Evolutionary conservation across 2,888 invertebrate species (phyloP).

Genomic region (Galeruca laticollis): DNA sequence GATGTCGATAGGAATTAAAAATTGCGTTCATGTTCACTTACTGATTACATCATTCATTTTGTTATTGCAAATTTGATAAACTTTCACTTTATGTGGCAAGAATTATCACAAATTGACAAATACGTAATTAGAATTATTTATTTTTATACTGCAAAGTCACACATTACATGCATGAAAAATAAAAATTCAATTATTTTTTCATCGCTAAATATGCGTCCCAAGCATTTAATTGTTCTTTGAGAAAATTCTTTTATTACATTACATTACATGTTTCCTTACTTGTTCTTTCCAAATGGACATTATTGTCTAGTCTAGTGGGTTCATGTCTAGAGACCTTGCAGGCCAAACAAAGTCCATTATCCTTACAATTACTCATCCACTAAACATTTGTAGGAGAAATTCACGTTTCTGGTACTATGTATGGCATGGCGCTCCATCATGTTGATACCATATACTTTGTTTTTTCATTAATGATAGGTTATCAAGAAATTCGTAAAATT

Average conservation of each 20-base stretch:
- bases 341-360: conserved; percentile 15
- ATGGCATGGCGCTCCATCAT: conserved; percentile 21
- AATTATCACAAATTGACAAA: too few relatives aligned
- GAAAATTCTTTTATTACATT: conserved; percentile 25
- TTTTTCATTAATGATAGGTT: not conserved
- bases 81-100: too few relatives aligned
- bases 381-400: conserved; percentile 7
- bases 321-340: too few relatives aligned
- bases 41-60: too few relatives aligned
- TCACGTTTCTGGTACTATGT: conserved; percentile 14
- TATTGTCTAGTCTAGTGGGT: conserved; percentile 13
- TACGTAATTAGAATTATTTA: conserved; percentile 22
- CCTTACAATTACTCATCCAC: conserved; percentile 16
- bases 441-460: conserved; percentile 11
- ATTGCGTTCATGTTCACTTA: too few relatives aligned
- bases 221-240: conserved; percentile 27
- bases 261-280: conserved; percentile 15
- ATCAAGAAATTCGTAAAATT: conserved; percentile 1
- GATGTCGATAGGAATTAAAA: too few relatives aligned
- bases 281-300: conserved; percentile 15
- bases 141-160: conserved; percentile 16
- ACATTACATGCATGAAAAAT: conserved; percentile 15
- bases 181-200: conserved; percentile 19
- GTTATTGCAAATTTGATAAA: too few relatives aligned
- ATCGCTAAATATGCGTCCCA: conserved; percentile 13